Percentiles rank a stretch among this genome's conserved stretches.
These are phyloP conservation scores for Enteromius fasciolatus DNA, from an alignment of 2,797 vertebrate genomes.

Conservation along the genomic window DNA sequence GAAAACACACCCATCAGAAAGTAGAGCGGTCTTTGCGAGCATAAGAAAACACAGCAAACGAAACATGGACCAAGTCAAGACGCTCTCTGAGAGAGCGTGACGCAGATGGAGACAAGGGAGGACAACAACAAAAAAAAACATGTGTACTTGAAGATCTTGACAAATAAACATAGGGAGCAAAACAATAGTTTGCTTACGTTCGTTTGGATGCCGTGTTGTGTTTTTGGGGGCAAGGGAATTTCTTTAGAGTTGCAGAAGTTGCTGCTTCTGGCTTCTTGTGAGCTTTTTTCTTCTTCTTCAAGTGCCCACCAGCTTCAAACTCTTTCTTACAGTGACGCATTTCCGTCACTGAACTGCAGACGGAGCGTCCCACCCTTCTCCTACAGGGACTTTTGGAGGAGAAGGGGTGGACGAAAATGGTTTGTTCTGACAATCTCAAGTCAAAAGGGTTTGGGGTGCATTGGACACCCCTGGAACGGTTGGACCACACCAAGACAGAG, in stretches of 20 bases:
- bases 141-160: conserved; percentile 40
- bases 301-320: conserved; percentile 97
- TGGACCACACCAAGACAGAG: conserved; percentile 63
- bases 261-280: conserved; percentile 89
- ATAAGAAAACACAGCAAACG: neutral
- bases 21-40: conserved; percentile 72
- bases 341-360: conserved; percentile 74
- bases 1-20: conserved; percentile 93
- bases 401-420: conserved; percentile 70
- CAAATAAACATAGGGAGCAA: conserved; percentile 50
- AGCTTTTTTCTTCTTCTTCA: conserved; percentile 89
- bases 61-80: conserved; percentile 13
- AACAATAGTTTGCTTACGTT: conserved; percentile 66
- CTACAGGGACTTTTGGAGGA: conserved; percentile 65
- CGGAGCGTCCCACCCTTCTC: conserved; percentile 64
- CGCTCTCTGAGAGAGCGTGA: conserved; percentile 65
- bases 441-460: conserved; percentile 66
- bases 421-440: conserved; percentile 91
- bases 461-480: conserved; percentile 56
- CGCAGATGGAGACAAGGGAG: conserved; percentile 29
- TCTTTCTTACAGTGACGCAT: conserved; percentile 87
- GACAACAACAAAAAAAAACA: conserved; percentile 23
- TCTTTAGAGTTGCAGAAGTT: conserved; percentile 84
- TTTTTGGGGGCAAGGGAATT: conserved; percentile 80
- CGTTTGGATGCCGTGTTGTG: conserved; percentile 75